These are phyloP conservation scores for Thera obeliscata DNA, from an alignment of 2,888 invertebrate genomes.

Conservation along the genomic window DNA sequence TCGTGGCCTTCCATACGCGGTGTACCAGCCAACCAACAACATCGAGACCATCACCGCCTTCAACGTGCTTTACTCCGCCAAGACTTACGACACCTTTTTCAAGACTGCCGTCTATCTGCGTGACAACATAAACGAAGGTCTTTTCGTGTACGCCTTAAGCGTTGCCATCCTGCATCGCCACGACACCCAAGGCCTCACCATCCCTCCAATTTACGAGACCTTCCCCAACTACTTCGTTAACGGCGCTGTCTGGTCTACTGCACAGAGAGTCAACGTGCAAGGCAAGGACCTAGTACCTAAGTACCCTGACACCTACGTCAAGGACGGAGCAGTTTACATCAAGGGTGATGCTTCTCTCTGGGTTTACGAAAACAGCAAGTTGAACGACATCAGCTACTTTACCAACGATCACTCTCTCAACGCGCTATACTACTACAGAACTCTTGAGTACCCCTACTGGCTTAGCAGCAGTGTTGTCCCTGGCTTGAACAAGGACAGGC, in stretches of 20 bases:
- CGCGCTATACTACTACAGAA: conserved; percentile 86
- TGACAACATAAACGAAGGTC: conserved; percentile 87
- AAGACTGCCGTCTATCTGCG: conserved; percentile 88
- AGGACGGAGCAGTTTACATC: conserved; percentile 80
- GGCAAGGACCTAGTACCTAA: conserved; percentile 59
- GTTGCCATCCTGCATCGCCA: conserved; percentile 86
- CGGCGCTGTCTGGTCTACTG: conserved; percentile 86
- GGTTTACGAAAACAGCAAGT: conserved; percentile 83
- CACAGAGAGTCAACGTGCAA: conserved; percentile 83
- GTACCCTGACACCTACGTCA: conserved; percentile 56
- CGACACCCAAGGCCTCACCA: conserved; percentile 86
- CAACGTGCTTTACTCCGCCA: conserved; percentile 88
- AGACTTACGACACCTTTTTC: conserved; percentile 88
- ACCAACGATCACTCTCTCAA: conserved; percentile 89
- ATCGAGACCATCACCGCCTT: conserved; percentile 87
- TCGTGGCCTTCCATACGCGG: conserved; percentile 84
- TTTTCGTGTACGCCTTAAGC: conserved; percentile 87
- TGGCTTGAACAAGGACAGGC: conserved; percentile 53
- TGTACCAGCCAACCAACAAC: conserved; percentile 81
- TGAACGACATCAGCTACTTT: conserved; percentile 86
- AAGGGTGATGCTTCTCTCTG: conserved; percentile 86
- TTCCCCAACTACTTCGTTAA: conserved; percentile 89
- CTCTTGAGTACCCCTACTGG: conserved; percentile 87
- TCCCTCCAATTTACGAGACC: conserved; percentile 90
- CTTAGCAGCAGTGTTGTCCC: conserved; percentile 83